Conservation (phyloP, 2,113 vertebrate species). For the Deroptyus accipitrinus region DNA sequence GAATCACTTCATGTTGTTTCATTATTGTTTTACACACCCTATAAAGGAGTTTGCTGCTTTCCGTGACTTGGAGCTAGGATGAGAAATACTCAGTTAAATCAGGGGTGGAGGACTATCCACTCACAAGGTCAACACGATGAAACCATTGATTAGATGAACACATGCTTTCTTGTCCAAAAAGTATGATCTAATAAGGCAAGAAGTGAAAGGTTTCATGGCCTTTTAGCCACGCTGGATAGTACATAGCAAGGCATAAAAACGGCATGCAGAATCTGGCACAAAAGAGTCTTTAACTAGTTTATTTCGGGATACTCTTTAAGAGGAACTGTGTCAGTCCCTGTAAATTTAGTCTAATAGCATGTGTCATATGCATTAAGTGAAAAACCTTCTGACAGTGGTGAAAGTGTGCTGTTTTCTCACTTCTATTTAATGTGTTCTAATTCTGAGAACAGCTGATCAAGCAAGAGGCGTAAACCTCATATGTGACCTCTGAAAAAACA, state of each 20-base stretch:
- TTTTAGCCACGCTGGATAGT: slow-evolving; percentile 21
- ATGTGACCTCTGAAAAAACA: neutral
- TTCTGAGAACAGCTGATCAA: neutral
- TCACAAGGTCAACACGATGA: neutral
- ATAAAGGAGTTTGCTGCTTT: neutral
- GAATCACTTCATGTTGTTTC: neutral
- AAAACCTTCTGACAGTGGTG: neutral
- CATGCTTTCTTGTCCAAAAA: slow-evolving; percentile 2
- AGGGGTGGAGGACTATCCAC: neutral
- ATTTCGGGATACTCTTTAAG: slow-evolving; percentile 1
- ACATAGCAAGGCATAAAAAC: neutral
- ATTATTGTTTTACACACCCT: neutral
- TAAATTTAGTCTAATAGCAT: neutral
- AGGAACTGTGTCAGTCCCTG: neutral
- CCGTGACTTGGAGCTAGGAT: neutral
- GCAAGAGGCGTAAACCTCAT: neutral
- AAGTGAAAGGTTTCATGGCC: slow-evolving; percentile 48
- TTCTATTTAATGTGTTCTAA: neutral
- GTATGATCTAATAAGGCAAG: slow-evolving; percentile 59
- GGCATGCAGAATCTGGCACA: slow-evolving; percentile 30
- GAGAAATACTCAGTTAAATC: neutral
- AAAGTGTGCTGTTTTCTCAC: neutral
- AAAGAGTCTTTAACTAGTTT: neutral
- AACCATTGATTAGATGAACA: neutral
- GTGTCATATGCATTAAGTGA: neutral